Evolutionary conservation across 1,140 invertebrate species (phyloP).

Genomic region (Formica selysi): DNA sequence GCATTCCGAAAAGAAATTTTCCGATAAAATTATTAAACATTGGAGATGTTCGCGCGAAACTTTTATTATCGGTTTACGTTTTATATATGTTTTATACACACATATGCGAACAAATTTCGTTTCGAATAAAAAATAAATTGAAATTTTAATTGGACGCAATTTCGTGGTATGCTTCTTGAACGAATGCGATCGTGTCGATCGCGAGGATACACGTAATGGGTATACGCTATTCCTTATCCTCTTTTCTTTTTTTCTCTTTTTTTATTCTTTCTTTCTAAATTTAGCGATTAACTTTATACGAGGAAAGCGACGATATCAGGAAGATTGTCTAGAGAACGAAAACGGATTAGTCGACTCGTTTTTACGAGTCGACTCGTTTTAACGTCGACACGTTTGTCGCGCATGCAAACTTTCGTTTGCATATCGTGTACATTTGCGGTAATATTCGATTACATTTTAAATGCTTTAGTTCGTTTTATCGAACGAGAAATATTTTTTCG

Average conservation of each 20-base stretch:
- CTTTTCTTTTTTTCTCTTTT: conserved; percentile 15
- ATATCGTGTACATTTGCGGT: not conserved
- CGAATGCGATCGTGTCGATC: conserved; percentile 27
- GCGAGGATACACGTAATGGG: not conserved
- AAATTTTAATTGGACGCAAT: conserved; percentile 67
- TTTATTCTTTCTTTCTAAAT: not conserved
- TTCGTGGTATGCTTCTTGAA: conserved; percentile 46
- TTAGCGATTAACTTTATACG: conserved; percentile 49
- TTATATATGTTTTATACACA: conserved; percentile 69
- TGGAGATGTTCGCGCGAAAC: conserved; percentile 32
- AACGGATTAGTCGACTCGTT: conserved; percentile 44
- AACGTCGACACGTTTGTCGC: not conserved
- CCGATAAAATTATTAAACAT: conserved; percentile 41
- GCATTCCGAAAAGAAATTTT: not conserved
- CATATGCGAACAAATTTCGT: conserved; percentile 5
- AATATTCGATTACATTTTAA: not conserved
- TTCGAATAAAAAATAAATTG: conserved; percentile 19
- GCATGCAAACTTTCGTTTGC: not conserved
- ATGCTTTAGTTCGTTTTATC: not conserved
- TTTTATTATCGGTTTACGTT: conserved; percentile 58
- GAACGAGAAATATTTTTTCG: not conserved
- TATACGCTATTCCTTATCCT: not conserved
- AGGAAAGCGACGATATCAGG: conserved; percentile 57
- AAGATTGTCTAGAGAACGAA: conserved; percentile 68
- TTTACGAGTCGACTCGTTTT: conserved; percentile 37